Evolutionary conservation across 1,140 invertebrate species (phyloP).

Genomic region (Octopus bimaculoides): DNA sequence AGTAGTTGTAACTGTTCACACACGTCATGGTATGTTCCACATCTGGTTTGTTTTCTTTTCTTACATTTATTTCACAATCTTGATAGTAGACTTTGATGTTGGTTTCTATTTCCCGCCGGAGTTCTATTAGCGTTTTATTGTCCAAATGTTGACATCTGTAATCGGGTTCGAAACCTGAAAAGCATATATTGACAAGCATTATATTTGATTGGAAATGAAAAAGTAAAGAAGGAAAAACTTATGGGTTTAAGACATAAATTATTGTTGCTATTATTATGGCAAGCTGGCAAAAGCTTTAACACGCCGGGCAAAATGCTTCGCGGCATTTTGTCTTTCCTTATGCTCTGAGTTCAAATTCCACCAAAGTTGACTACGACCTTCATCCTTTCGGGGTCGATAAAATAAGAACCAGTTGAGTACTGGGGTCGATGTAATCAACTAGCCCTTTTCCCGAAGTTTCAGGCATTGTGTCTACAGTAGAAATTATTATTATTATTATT

Average conservation of each 20-base stretch:
- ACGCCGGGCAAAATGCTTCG: not conserved
- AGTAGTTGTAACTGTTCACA: conserved; percentile 12
- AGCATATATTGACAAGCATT: not conserved
- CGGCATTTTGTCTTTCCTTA: not conserved
- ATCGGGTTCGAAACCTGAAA: not conserved
- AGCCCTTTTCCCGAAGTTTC: too few relatives aligned
- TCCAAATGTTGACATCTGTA: not conserved
- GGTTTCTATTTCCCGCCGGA: not conserved
- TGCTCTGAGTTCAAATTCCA: not conserved
- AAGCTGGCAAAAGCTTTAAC: not conserved
- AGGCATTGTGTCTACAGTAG: too few relatives aligned
- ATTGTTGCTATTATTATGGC: not conserved
- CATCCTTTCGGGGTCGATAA: too few relatives aligned
- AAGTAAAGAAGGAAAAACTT: not conserved
- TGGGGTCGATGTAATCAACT: too few relatives aligned
- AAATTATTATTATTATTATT: too few relatives aligned
- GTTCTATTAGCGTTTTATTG: not conserved
- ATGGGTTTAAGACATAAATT: not conserved
- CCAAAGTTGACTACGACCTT: not conserved
- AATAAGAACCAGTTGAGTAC: too few relatives aligned
- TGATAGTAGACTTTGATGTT: not conserved
- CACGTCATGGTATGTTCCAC: not conserved
- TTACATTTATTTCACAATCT: not conserved
- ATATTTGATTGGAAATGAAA: not conserved
- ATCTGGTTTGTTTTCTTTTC: not conserved